Conservation (phyloP, 2,113 vertebrate genomes). For the Oncorhynchus keta region DNA sequence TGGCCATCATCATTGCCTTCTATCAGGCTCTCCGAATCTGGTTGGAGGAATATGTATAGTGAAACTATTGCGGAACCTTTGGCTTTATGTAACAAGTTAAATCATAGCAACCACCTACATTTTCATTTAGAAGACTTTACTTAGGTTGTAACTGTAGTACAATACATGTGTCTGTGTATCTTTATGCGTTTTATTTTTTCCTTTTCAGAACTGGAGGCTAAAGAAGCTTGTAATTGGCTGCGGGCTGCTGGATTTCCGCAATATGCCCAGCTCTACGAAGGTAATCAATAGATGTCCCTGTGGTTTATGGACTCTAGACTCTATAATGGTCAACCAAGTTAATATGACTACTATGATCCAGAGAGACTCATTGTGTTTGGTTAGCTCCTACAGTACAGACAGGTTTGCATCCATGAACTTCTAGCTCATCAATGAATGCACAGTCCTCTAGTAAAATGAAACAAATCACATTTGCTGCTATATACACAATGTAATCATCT, state of each 20-base stretch:
- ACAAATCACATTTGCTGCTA: too few relatives aligned
- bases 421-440: too few relatives aligned
- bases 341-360: neutral
- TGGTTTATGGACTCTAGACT: neutral
- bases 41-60: too few relatives aligned
- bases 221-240: conserved; percentile 73
- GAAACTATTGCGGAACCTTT: too few relatives aligned
- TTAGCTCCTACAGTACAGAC: neutral
- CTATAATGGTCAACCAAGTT: neutral
- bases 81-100: too few relatives aligned
- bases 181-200: conserved; percentile 3
- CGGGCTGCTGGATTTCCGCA: conserved; percentile 76
- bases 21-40: neutral
- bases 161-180: neutral
- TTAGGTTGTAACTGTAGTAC: neutral
- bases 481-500: too few relatives aligned
- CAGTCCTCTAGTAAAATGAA: too few relatives aligned
- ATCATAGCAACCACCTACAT: too few relatives aligned
- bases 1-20: neutral
- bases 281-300: conserved; percentile 55
- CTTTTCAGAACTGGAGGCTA: conserved; percentile 70
- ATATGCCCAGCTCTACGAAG: conserved; percentile 79
- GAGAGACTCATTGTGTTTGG: neutral
- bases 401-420: too few relatives aligned
- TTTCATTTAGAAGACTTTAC: too few relatives aligned